phyloP scores from a whole-genome alignment of 1,140 invertebrate species.

The Matsumurasca onukii region DNA sequence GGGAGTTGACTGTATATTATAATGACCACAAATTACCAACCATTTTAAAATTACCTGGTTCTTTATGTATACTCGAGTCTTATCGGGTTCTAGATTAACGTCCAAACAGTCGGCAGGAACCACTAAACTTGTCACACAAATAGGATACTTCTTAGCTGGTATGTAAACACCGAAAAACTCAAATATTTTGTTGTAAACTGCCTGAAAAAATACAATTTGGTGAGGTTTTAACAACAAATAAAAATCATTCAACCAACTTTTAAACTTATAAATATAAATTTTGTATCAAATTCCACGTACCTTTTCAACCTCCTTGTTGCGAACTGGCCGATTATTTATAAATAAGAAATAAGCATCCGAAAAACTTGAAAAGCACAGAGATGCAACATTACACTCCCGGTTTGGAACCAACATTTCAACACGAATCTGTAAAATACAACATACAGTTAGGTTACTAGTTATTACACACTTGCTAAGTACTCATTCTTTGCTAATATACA shows the following conservation, averaged over 20 bases:
- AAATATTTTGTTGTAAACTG: slow-evolving; percentile 37
- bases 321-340: slow-evolving; percentile 61
- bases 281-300: slow-evolving; percentile 33
- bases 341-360: slow-evolving; percentile 48
- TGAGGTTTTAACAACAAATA: too few species aligned
- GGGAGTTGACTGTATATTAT: not conserved
- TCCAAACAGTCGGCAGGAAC: slow-evolving; percentile 55
- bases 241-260: not conserved
- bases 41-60: slow-evolving; percentile 45
- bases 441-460: too few species aligned
- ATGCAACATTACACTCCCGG: slow-evolving; percentile 46
- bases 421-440: slow-evolving; percentile 44
- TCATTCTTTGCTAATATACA: too few species aligned
- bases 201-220: too few species aligned
- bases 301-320: slow-evolving; percentile 51
- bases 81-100: slow-evolving; percentile 67
- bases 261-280: not conserved
- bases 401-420: slow-evolving; percentile 54
- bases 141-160: slow-evolving; percentile 47
- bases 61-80: slow-evolving; percentile 58
- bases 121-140: slow-evolving; percentile 52
- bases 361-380: slow-evolving; percentile 44
- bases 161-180: slow-evolving; percentile 41
- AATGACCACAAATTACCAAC: not conserved
- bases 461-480: too few species aligned